Percentiles rank a stretch among this genome's conserved stretches.
phyloP scores from a whole-genome alignment of 2,113 vertebrate species.

The Chloroceryle aenea region DNA sequence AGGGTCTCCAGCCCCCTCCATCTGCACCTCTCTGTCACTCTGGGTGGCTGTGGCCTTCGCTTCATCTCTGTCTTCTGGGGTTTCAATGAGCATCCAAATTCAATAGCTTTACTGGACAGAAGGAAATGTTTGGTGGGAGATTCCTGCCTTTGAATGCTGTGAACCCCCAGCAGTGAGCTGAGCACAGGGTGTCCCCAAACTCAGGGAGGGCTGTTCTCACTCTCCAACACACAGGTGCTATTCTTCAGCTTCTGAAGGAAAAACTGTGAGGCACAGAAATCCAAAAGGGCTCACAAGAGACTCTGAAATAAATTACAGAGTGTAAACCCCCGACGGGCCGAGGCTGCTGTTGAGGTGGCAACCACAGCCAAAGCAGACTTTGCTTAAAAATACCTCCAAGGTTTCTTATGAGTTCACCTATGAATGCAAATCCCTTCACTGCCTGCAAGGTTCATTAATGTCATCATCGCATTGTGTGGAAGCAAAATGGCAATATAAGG shows the following conservation, averaged over 20 bases:
- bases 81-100: background rate
- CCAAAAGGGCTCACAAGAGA: background rate
- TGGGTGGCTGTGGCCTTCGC: background rate
- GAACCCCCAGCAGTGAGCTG: accelerated
- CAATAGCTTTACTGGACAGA: background rate
- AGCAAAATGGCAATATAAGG: background rate
- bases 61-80: background rate
- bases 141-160: background rate
- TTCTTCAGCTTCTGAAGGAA: background rate
- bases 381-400: background rate
- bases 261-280: background rate
- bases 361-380: background rate
- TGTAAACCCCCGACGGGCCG: background rate
- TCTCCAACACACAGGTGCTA: background rate
- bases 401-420: background rate
- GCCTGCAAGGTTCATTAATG: background rate
- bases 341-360: background rate
- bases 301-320: background rate
- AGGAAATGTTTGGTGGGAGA: background rate
- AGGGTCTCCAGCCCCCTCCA: background rate
- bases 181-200: accelerated
- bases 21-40: background rate
- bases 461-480: background rate
- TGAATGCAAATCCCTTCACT: background rate
- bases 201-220: background rate